phyloP scores from a whole-genome alignment of 2,888 invertebrate species.

The Tipula unca region DNA sequence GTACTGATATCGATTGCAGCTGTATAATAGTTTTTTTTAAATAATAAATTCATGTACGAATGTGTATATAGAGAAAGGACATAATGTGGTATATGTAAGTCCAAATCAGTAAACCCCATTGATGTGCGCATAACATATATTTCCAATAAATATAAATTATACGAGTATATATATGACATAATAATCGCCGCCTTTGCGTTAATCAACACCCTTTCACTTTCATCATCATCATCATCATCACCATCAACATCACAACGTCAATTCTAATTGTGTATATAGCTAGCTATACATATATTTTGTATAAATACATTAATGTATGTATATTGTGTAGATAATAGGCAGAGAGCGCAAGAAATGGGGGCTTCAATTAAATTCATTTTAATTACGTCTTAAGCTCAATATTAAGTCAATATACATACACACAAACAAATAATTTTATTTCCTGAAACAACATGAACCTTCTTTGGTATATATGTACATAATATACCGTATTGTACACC shows the following conservation, averaged over 20 bases:
- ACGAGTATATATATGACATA: not conserved
- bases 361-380: not conserved
- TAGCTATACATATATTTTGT: not conserved
- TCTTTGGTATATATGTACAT: not conserved
- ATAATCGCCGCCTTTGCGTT: not conserved
- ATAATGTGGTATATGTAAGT: not conserved
- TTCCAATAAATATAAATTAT: not conserved
- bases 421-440: too few species aligned
- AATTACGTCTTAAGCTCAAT: not conserved
- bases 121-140: not conserved
- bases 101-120: not conserved
- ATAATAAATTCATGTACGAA: too few species aligned
- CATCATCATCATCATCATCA: not conserved
- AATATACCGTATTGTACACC: not conserved
- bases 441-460: not conserved
- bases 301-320: not conserved
- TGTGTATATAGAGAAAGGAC: not conserved
- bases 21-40: not conserved
- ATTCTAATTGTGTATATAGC: not conserved
- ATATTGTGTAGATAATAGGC: not conserved
- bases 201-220: not conserved
- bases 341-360: not conserved
- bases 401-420: too few species aligned
- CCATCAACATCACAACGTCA: not conserved
- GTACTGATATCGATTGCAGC: not conserved